Evolutionary conservation across 35 echinoderm and acorn worm species (phyloP).

Genomic region (Antedon bifida): DNA sequence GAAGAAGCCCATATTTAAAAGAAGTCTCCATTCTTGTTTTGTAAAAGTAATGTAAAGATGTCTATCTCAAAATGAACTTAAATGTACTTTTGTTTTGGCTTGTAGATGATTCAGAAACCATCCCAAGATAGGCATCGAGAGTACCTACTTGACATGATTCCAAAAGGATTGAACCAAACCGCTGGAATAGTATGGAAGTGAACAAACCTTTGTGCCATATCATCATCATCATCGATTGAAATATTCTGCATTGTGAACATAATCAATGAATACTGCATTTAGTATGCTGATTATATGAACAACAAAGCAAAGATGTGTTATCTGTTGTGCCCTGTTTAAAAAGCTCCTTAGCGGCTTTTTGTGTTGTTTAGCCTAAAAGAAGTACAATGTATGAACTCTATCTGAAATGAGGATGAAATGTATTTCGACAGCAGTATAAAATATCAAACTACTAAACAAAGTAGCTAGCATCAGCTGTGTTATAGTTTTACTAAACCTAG

Average conservation of each 20-base stretch:
- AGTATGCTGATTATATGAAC: neutral
- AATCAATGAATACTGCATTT: neutral
- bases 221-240: neutral
- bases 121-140: conserved; percentile 66
- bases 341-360: neutral
- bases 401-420: no score
- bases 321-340: neutral
- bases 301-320: neutral
- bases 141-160: conserved; percentile 98
- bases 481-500: no score
- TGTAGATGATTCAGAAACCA: conserved; percentile 83
- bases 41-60: no score
- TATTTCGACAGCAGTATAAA: no score
- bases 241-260: neutral
- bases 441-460: no score
- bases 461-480: no score
- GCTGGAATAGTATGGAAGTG: conserved; percentile 69
- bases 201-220: conserved; percentile 1
- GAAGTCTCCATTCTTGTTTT: no score
- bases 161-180: conserved; percentile 49
- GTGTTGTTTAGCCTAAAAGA: no score
- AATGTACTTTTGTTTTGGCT: neutral
- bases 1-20: no score
- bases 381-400: no score
- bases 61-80: no score